These are phyloP conservation scores for Cryptus armator DNA, from an alignment of 2,888 invertebrate species.

Conservation along the genomic window DNA sequence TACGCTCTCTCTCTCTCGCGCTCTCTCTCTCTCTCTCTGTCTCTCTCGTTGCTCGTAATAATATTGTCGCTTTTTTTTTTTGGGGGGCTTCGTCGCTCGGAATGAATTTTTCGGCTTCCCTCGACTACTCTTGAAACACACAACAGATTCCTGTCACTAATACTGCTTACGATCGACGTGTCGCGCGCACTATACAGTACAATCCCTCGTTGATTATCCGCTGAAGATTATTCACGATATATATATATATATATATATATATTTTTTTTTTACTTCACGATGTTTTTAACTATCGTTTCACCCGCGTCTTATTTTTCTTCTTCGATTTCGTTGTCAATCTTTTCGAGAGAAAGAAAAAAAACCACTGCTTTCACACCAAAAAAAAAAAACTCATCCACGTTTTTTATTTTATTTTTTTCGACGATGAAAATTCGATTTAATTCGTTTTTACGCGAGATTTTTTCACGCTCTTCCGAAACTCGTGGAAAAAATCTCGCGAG, in stretches of 20 bases:
- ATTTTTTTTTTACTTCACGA: background rate
- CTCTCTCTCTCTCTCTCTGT: too few species aligned
- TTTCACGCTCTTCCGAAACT: background rate
- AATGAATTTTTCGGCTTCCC: background rate
- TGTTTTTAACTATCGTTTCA: background rate
- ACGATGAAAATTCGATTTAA: background rate
- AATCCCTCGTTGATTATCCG: too few species aligned
- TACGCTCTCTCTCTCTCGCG: background rate
- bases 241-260: background rate
- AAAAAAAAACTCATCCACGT: background rate
- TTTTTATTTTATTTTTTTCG: background rate
- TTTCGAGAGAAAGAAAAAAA: background rate
- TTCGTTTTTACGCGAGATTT: background rate
- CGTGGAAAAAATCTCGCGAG: too few species aligned
- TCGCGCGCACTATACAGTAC: constrained; percentile 13
- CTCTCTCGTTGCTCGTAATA: background rate
- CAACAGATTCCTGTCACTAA: background rate
- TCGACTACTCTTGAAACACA: background rate
- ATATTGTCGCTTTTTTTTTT: background rate
- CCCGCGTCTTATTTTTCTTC: constrained; percentile 2
- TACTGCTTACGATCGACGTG: background rate
- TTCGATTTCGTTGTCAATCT: background rate
- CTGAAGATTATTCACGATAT: background rate
- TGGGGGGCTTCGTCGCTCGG: too few species aligned
- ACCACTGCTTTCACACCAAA: background rate